Conservation (phyloP, 2,113 vertebrate genomes). For the Pollachius pollachius region DNA sequence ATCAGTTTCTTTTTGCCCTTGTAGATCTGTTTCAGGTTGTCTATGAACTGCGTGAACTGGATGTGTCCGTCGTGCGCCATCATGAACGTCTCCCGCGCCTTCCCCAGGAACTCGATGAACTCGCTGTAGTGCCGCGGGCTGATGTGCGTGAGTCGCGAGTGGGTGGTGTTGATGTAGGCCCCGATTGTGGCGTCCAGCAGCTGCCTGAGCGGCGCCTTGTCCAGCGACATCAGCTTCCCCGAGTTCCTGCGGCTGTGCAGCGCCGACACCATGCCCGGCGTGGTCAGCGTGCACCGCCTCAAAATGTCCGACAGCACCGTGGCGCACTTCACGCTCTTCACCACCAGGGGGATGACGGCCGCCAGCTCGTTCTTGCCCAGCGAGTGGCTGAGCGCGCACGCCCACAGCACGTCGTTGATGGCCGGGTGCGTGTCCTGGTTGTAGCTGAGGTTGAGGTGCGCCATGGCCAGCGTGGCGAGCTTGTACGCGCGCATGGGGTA, state of each 20-base stretch:
- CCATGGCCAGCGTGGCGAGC: slow-evolving; percentile 94
- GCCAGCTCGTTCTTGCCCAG: slow-evolving; percentile 97
- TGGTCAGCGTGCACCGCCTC: slow-evolving; percentile 94
- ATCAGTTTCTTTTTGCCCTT: slow-evolving; percentile 99
- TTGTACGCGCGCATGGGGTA: slow-evolving; percentile 97
- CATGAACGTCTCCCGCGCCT: slow-evolving; percentile 95
- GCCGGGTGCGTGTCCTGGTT: slow-evolving; percentile 99
- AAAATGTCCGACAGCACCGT: slow-evolving; percentile 98
- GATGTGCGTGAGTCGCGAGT: slow-evolving; percentile 97
- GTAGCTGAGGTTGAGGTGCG: slow-evolving; percentile 97
- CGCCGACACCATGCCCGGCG: slow-evolving; percentile 88
- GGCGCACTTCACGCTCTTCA: slow-evolving; percentile 97
- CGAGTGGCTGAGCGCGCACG: slow-evolving; percentile 97
- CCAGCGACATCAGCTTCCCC: slow-evolving; percentile 96
- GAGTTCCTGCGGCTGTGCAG: slow-evolving; percentile 95
- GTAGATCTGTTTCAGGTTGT: slow-evolving; percentile 99
- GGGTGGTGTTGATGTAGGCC: slow-evolving; percentile 98
- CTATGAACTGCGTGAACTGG: slow-evolving; percentile 98
- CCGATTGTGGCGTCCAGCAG: slow-evolving; percentile 96
- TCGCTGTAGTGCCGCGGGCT: slow-evolving; percentile 98
- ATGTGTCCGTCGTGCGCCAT: slow-evolving; percentile 96
- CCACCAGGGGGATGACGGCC: slow-evolving; percentile 93
- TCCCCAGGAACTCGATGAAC: slow-evolving; percentile 98
- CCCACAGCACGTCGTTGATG: slow-evolving; percentile 99
- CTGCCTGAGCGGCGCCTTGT: slow-evolving; percentile 96